Base-by-base conservation (phyloP, 2,888 invertebrate species). In the Cybosia mesomella region DNA sequence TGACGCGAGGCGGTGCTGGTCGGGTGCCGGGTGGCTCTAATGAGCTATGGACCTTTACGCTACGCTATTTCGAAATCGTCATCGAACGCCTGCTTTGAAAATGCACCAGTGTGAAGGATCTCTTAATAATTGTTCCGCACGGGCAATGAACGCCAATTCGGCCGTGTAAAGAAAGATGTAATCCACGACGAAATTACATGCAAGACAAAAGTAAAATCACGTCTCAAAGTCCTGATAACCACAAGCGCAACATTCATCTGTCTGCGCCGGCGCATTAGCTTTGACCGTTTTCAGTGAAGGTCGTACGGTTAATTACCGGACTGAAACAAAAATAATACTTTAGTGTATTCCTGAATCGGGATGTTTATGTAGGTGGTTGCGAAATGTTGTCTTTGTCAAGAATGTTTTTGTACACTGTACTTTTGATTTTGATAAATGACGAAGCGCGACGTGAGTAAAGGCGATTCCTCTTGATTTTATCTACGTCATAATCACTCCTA, bases 231-330 rank as follows among this genome's bases (percentile, higher is more conserved):
- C 61, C 64, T 65, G 67, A 73, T 63, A 70, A 57, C 28, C 22
- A 28, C 54, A 53, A 66, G 66, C 54, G 66, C 63, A 75, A 70
- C 63, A 59, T 67, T 71, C 68, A 77, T 75, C 64, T 70, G 36
- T 67, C 28, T 21, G 55, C 61, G 58, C n/a, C 34, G 62, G 21
- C 54, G 55, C 60, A 49, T 1, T 28, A 28, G 66, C 43, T 57
- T 21, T 68, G 73, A 79, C 76, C 79, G 79, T 28, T 49, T 75
- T 34, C 36, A 15, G 36, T 79, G 73, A 79, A 77, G 77, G 77
- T 71, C 77, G 61, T 53, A 53, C 49, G 10, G 80, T 73, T 70
- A 70, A 76, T 67, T 70, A 71, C 73, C 75, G 72, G 67, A 36
- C 28, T 58, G 53, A 58, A 54, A 55, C 62, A n/a, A 65, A 68